Evolutionary conservation across 64 coral and sea anemone species (phyloP), one percentile per base, ranked within the genome.

Genomic region (Orbicella faveolata): DNA sequence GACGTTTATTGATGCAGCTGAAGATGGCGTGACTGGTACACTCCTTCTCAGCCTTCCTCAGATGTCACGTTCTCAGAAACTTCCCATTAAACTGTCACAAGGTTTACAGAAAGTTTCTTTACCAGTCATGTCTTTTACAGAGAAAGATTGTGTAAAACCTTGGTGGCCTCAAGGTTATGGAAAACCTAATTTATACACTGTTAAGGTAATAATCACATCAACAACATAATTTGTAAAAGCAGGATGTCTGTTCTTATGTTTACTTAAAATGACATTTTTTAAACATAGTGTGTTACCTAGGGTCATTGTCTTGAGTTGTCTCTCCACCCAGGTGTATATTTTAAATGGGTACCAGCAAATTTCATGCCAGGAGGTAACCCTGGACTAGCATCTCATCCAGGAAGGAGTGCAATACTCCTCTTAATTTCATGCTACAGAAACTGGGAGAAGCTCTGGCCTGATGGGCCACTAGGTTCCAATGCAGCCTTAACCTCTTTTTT

Each of bases 131-230:
- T 48, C 25, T 25, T 88, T 96, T 39, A 73, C 84, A 79, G 41
- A 51, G 34, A 70, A 85, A 85, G 72, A 88, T 65, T 18, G 79
- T 25, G 79, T 96, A 12, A 88, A 94, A 53, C 36, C 72, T 44
- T 96, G 95, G 95, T 96, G 95, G 95, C 95, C 95, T 2, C 87
- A 79, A 74, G 95, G 95, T 14, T 96, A 93, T 91, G 95, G 95
- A 14, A 80, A 91, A 48, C 95, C 87, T 44, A 84, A 79, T 34
- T 34, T 96, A 8, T 96, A 96, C 51, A 78, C 73, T 30, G 67
- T 90, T 63, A 90, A 96, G 83, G 95, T 96, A 93, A 83, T 63
- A 2, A 81, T 36, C 17, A 8, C 34, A 68, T 70, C 23, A 70
- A 33, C 9, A 25, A 70, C 1, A 9, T 26, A 26, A 10, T 23